phyloP scores from a whole-genome alignment of 1,140 invertebrate species.

The Coptotermes formosanus region DNA sequence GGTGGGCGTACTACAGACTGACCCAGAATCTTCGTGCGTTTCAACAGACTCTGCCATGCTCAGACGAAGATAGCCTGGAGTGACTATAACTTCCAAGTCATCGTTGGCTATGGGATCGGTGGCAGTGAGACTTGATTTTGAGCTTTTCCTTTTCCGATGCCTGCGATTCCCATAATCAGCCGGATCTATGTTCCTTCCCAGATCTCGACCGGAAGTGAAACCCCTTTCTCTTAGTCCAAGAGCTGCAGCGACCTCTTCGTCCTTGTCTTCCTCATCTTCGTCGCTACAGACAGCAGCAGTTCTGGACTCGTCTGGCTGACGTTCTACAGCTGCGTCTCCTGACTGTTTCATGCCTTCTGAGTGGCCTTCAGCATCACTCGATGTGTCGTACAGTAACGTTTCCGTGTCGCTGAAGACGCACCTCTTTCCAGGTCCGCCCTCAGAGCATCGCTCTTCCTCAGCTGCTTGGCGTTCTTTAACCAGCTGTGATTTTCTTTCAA shows the following conservation, averaged over 20 bases:
- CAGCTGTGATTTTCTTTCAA: constrained; percentile 52
- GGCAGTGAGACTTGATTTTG: constrained; percentile 30
- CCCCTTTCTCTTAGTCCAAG: constrained; percentile 40
- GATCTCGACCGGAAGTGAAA: constrained; percentile 38
- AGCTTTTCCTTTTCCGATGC: constrained; percentile 34
- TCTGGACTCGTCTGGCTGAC: not conserved
- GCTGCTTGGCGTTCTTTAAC: constrained; percentile 42
- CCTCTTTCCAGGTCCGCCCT: constrained; percentile 41
- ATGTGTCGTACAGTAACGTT: constrained; percentile 52
- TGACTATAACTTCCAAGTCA: constrained; percentile 40
- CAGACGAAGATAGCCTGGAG: constrained; percentile 43
- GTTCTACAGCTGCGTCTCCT: not conserved
- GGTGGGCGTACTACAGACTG: constrained; percentile 40
- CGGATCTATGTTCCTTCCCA: constrained; percentile 36
- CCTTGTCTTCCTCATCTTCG: constrained; percentile 40
- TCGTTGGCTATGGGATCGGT: constrained; percentile 53
- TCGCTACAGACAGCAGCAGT: constrained; percentile 30
- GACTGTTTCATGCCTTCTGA: not conserved
- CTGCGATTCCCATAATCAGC: not conserved
- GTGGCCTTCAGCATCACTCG: constrained; percentile 43
- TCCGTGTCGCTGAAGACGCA: constrained; percentile 55
- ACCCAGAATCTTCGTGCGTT: constrained; percentile 45
- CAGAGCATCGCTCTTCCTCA: constrained; percentile 41
- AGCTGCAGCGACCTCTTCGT: constrained; percentile 44
- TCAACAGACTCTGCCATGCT: constrained; percentile 49